phyloP scores from a whole-genome alignment of 2,888 invertebrate species.

The Fissipunctia ypsillon region DNA sequence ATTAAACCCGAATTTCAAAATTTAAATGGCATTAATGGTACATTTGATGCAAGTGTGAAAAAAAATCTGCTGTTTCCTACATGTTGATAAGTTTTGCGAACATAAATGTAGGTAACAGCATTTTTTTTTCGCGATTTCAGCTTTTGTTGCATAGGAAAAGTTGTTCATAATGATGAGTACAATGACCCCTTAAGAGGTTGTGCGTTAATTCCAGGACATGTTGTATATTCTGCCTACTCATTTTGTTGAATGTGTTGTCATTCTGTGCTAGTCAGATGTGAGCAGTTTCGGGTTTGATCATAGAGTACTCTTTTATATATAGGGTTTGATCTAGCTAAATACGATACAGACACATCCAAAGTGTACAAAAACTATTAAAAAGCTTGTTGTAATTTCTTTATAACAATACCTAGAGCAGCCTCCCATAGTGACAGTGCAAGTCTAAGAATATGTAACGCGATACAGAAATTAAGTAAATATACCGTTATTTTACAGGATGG shows the following conservation, averaged over 20 bases:
- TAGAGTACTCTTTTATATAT: too few relatives aligned
- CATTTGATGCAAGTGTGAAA: too few relatives aligned
- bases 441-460: not conserved
- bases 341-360: not conserved
- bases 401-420: not conserved
- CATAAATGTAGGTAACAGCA: too few relatives aligned
- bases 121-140: too few relatives aligned
- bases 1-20: too few relatives aligned
- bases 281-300: not conserved
- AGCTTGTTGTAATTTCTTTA: not conserved
- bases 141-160: too few relatives aligned
- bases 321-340: not conserved
- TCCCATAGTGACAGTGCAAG: not conserved
- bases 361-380: not conserved
- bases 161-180: too few relatives aligned
- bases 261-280: not conserved
- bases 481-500: constrained; percentile 91
- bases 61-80: too few relatives aligned
- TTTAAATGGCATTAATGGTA: too few relatives aligned
- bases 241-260: not conserved
- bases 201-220: too few relatives aligned
- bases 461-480: not conserved
- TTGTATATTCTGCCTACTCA: not conserved
- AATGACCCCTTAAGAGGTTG: too few relatives aligned
- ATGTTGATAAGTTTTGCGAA: too few relatives aligned